A percentile compares a stretch with the other conserved stretches of the same genome.
These are phyloP conservation scores for Manis javanica DNA, from an alignment of 2,797 vertebrate genomes.

Conservation along the genomic window DNA sequence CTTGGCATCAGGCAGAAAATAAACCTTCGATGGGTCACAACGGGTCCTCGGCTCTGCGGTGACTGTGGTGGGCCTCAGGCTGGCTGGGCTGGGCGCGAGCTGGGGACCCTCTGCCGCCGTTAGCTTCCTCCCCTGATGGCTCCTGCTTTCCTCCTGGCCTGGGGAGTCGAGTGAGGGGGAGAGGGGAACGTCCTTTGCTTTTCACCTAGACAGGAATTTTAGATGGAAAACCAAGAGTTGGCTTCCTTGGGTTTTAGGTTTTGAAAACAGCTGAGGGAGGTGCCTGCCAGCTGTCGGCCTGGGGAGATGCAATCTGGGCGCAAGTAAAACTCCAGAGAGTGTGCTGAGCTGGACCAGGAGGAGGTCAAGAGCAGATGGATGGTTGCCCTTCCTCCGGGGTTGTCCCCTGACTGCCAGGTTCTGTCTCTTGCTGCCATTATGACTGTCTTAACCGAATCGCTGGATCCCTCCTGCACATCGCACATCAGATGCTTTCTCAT, in stretches of 20 bases:
- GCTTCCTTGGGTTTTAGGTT: neutral
- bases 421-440: neutral
- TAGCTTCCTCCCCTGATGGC: neutral
- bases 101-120: neutral
- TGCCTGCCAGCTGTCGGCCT: no score
- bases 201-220: neutral
- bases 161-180: rapidly evolving
- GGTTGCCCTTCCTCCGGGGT: neutral
- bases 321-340: neutral
- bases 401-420: no score
- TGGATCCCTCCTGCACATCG: neutral
- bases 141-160: neutral
- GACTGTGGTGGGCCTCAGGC: neutral
- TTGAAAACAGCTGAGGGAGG: neutral
- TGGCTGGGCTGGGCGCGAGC: neutral
- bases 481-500: neutral
- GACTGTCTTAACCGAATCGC: neutral
- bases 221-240: neutral
- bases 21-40: neutral
- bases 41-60: neutral
- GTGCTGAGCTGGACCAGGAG: neutral
- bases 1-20: neutral
- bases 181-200: neutral
- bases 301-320: neutral
- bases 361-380: neutral